Base-by-base conservation (phyloP, 2,888 invertebrate genomes). In the Matsumyia berberina region DNA sequence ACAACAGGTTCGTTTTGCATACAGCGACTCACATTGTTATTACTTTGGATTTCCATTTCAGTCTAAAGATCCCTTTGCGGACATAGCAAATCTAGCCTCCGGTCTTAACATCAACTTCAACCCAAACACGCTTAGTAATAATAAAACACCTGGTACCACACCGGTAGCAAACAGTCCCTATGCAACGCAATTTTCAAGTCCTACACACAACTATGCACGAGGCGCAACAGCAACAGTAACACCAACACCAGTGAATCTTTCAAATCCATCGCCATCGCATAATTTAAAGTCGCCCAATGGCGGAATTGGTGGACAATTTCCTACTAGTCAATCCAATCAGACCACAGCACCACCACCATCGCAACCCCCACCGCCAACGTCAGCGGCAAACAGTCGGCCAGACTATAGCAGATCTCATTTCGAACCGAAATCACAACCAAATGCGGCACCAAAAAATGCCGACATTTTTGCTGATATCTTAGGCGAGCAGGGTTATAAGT, bases 401-500 rank as follows among this genome's bases (percentile, higher is more conserved):
- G 94, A 94, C 89, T 93, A 93, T 89, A 96, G 94, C 89, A 94
- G 96, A 87, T 93, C 94, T 2, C 94, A 96, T 90, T 96, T 96
- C 89, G 95, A 96, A 80, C 86, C 89, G 0, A 89, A 89, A 83
- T 11, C 88, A 15, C 87, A 82, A 33, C 15, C 87, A n/a, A 86
- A 87, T 35, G 74, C 86, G 8, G 62, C 86, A 42, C 57, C 87
- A 2, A 90, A 90, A 76, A 88, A 87, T 76, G 88, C 90, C 0
- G 96, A 98, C 90, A 95, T 97, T 29, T 98, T 98, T 92, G 97
- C 96, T 17, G 98, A 98, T 91, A 93, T 98, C 15, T 93, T 98
- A 8, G 98, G 98, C 11, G 96, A 96, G 87, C 97, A 97, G 90
- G 97, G 97, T 0, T 98, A 97, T 89, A 95, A 95, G 86, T 97